These are phyloP conservation scores for Diarsia dahlii DNA, from an alignment of 2,888 invertebrate species.

Conservation along the genomic window DNA sequence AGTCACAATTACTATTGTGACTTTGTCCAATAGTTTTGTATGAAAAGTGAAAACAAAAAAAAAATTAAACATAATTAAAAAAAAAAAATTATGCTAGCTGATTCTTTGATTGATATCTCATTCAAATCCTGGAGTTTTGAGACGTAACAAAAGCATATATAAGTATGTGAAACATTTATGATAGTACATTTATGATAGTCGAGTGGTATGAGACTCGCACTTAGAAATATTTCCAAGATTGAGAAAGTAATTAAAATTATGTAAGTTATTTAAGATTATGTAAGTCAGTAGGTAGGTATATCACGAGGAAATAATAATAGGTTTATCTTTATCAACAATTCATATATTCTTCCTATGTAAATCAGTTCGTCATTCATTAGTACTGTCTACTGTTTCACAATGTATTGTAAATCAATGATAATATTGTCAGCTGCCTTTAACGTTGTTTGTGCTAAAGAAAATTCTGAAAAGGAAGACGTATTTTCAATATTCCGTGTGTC, in stretches of 20 bases:
- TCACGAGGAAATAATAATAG: constrained; percentile 6
- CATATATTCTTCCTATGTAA: not conserved
- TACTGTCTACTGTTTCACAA: constrained; percentile 33
- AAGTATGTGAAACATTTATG: too few species aligned
- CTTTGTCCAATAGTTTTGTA: too few species aligned
- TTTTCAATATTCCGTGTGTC: constrained; percentile 40
- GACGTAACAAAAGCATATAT: too few species aligned
- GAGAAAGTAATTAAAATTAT: not conserved
- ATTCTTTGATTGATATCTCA: too few species aligned
- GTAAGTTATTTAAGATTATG: too few species aligned
- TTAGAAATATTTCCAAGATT: constrained; percentile 3
- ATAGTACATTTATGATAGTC: not conserved
- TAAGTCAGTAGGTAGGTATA: not conserved
- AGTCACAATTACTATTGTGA: too few species aligned
- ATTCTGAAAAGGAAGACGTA: constrained; percentile 37
- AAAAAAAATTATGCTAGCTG: too few species aligned
- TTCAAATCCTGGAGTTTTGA: too few species aligned
- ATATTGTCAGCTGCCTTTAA: constrained; percentile 11
- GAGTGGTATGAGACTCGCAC: not conserved
- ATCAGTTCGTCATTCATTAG: constrained; percentile 48
- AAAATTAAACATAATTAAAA: too few species aligned
- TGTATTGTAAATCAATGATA: constrained; percentile 48
- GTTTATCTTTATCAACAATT: not conserved
- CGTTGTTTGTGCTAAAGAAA: constrained; percentile 31
- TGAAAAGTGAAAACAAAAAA: too few species aligned